Evolutionary conservation across 2,113 vertebrate species (phyloP).

Genomic region (Smithornis capensis): DNA sequence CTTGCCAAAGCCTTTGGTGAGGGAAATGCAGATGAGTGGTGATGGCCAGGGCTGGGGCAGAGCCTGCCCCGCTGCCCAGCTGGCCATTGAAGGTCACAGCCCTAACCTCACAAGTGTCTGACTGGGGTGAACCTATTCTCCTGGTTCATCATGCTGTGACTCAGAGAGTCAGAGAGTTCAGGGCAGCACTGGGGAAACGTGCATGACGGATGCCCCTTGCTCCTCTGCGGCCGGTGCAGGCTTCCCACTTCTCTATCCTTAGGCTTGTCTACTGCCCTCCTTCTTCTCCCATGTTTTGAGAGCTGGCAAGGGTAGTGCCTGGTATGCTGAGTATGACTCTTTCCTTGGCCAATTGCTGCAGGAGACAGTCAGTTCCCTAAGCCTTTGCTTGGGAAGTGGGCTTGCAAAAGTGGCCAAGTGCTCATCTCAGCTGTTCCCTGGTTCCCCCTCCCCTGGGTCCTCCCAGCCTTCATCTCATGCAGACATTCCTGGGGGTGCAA

Average conservation of each 20-base stretch:
- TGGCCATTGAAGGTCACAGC: fast-evolving
- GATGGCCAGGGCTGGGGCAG: background rate
- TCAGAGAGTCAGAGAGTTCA: slow-evolving; percentile 10
- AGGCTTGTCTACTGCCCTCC: background rate
- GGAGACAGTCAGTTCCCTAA: background rate
- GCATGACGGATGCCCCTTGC: background rate
- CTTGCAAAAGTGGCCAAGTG: fast-evolving
- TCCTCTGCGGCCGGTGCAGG: background rate
- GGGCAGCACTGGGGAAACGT: background rate
- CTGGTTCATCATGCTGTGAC: background rate
- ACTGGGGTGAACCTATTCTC: background rate
- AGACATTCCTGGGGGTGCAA: fast-evolving
- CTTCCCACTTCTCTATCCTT: background rate
- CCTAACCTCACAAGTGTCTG: background rate
- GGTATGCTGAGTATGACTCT: fast-evolving
- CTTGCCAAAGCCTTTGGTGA: background rate
- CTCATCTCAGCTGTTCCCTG: background rate
- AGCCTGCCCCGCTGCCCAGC: background rate
- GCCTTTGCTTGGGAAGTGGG: background rate
- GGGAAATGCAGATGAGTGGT: background rate
- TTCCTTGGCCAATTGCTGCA: background rate
- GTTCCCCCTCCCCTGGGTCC: background rate
- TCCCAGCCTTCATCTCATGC: background rate
- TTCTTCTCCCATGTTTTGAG: fast-evolving
- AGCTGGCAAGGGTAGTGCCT: background rate